Evolutionary conservation across 2,113 vertebrate species (phyloP).

Genomic region (Cebidichthys violaceus): DNA sequence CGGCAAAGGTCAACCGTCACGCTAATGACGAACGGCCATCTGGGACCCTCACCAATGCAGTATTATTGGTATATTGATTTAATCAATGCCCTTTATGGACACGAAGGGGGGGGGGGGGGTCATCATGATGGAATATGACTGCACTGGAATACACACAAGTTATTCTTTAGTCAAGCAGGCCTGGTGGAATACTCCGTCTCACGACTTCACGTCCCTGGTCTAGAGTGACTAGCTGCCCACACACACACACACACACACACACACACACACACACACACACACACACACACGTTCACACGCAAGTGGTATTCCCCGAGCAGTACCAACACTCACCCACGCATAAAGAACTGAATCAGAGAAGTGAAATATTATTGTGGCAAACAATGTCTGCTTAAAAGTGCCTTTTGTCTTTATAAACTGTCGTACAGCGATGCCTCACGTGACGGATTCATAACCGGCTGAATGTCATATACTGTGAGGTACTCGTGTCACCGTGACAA

Average conservation of each 20-base stretch:
- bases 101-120: no score
- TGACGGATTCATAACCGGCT: constrained; percentile 8
- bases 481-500: neutral
- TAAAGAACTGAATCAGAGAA: neutral
- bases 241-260: constrained; percentile 1
- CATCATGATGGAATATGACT: neutral
- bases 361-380: neutral
- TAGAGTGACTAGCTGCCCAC: neutral
- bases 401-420: neutral
- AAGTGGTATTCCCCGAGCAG: neutral
- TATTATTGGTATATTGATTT: constrained; percentile 30
- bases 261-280: constrained; percentile 4
- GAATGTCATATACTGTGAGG: neutral
- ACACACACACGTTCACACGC: neutral
- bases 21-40: constrained; percentile 21
- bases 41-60: neutral
- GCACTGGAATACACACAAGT: neutral
- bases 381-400: neutral
- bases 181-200: constrained; percentile 3
- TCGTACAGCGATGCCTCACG: neutral
- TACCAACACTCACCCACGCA: neutral
- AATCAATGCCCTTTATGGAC: constrained; percentile 15
- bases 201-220: constrained; percentile 14
- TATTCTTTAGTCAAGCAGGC: neutral
- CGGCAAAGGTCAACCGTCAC: constrained; percentile 29